Percentiles rank a stretch among this genome's conserved stretches.
phyloP scores from a whole-genome alignment of 2,888 invertebrate genomes.

The Diarsia rubi region DNA sequence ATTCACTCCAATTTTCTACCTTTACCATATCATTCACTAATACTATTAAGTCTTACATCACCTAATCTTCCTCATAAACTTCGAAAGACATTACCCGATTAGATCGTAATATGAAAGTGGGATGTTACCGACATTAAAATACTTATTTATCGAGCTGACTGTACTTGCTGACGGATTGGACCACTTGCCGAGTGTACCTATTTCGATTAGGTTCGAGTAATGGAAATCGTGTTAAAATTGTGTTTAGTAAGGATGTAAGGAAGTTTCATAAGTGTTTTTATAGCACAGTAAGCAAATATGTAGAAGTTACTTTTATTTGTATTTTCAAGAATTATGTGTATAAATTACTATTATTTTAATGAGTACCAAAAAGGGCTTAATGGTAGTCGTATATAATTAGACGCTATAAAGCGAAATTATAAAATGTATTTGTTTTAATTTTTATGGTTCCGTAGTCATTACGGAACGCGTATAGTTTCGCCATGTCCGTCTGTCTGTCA shows the following conservation, averaged over 20 bases:
- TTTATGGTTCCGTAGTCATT: too few relatives aligned
- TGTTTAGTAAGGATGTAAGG: constrained; percentile 28
- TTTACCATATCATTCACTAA: constrained; percentile 46
- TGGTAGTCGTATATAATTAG: too few relatives aligned
- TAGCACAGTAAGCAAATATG: too few relatives aligned
- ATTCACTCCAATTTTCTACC: constrained; percentile 56
- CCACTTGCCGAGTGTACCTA: constrained; percentile 48
- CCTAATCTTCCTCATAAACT: constrained; percentile 58
- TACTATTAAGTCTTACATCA: constrained; percentile 54
- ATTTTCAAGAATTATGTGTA: too few relatives aligned
- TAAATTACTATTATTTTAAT: too few relatives aligned
- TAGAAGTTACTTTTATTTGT: too few relatives aligned
- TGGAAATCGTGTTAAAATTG: constrained; percentile 45
- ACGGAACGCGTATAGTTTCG: too few relatives aligned
- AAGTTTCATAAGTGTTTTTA: not conserved
- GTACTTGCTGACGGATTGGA: constrained; percentile 43
- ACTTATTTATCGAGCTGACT: constrained; percentile 53
- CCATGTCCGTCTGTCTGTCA: too few relatives aligned
- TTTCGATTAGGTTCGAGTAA: constrained; percentile 53
- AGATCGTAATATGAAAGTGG: constrained; percentile 54
- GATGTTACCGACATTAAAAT: constrained; percentile 55
- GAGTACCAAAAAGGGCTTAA: too few relatives aligned
- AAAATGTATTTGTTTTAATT: too few relatives aligned
- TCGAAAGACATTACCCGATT: constrained; percentile 59
- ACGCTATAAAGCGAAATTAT: too few relatives aligned